A percentile compares a stretch with the other conserved stretches of the same genome.
These are phyloP conservation scores for Myanophis thanlyinensis DNA, from an alignment of 2,113 vertebrate genomes.

Conservation along the genomic window DNA sequence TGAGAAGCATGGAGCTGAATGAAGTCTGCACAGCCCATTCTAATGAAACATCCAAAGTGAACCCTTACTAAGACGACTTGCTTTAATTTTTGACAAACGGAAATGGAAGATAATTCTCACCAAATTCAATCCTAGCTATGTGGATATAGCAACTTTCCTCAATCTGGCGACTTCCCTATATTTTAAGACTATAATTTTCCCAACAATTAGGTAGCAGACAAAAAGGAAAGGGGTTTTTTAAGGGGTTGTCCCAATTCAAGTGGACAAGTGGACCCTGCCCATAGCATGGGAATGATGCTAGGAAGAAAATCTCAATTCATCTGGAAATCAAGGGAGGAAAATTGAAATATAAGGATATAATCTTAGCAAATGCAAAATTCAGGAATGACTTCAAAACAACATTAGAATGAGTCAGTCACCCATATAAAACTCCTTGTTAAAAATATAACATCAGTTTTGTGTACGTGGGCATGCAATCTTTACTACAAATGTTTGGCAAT, in stretches of 20 bases:
- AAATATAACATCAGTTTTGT: not conserved
- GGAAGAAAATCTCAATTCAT: not conserved
- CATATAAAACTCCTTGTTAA: not conserved
- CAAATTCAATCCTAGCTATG: not conserved
- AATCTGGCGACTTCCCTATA: not conserved
- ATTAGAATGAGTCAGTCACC: not conserved
- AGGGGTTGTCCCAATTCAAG: not conserved
- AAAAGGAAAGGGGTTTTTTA: not conserved
- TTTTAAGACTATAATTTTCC: not conserved
- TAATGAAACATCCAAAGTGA: slow-evolving; percentile 34
- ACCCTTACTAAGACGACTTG: slow-evolving; percentile 32
- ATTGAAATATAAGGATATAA: not conserved
- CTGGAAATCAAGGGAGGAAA: not conserved
- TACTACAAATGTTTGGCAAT: not conserved
- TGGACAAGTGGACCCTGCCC: not conserved
- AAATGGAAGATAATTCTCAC: not conserved
- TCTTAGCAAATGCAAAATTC: not conserved
- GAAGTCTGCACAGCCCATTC: slow-evolving; percentile 17
- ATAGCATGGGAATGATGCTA: not conserved
- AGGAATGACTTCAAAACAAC: not conserved
- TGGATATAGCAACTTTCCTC: not conserved
- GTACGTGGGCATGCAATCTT: not conserved
- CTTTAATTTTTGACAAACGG: not conserved
- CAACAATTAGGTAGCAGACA: not conserved
- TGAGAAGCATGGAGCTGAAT: slow-evolving; percentile 9